Evolutionary conservation across 2,113 vertebrate species (phyloP).

Genomic region (Hemiprocne comata): DNA sequence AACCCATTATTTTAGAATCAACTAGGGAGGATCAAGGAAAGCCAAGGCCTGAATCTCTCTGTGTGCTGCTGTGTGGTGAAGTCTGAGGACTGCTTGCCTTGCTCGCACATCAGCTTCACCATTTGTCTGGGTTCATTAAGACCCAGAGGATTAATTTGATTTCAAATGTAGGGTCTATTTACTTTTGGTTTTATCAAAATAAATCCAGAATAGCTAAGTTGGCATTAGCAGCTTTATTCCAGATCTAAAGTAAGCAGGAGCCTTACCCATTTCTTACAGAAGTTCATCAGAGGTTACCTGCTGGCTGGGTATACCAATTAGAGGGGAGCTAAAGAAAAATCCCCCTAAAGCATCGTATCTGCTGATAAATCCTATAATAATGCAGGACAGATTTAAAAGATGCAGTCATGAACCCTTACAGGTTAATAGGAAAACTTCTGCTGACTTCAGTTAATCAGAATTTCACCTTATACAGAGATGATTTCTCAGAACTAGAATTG

Average conservation of each 20-base stretch:
- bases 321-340: conserved; percentile 19
- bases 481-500: conserved; percentile 26
- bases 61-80: rapidly evolving
- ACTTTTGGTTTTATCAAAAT: not conserved
- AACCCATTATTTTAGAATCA: not conserved
- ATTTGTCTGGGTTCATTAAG: not conserved
- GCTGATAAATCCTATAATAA: conserved; percentile 36
- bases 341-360: conserved; percentile 1
- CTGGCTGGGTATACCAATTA: not conserved
- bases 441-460: not conserved
- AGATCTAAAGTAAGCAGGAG: not conserved
- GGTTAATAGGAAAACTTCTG: conserved; percentile 1
- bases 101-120: not conserved
- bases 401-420: not conserved
- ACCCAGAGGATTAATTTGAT: not conserved
- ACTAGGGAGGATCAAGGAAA: not conserved
- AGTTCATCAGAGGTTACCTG: not conserved
- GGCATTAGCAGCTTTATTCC: not conserved
- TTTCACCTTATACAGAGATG: not conserved
- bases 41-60: not conserved
- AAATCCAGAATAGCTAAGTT: not conserved
- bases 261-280: not conserved
- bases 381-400: not conserved
- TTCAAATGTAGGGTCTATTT: not conserved
- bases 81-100: not conserved